phyloP scores from a whole-genome alignment of 2,888 invertebrate genomes.

The Tinea semifulvella region DNA sequence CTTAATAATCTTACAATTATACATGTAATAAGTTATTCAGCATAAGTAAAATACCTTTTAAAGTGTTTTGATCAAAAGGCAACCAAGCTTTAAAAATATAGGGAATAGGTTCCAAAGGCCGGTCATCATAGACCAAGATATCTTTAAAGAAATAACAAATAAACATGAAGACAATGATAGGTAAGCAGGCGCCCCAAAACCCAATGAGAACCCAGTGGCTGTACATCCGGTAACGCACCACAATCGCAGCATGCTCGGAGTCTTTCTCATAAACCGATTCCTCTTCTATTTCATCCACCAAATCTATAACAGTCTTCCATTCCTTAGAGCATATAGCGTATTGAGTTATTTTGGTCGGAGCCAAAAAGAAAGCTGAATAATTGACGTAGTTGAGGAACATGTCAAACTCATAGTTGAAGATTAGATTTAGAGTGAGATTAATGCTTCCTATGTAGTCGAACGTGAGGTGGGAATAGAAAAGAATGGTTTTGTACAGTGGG shows the following conservation, averaged over 20 bases:
- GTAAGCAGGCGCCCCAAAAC: conserved; percentile 5
- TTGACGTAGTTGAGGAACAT: conserved; percentile 4
- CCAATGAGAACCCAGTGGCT: not conserved
- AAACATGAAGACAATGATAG: not conserved
- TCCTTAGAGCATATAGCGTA: not conserved
- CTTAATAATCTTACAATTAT: too few species aligned
- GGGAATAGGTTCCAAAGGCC: not conserved
- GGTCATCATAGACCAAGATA: not conserved
- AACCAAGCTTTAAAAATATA: conserved; percentile 1
- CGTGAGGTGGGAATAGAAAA: not conserved
- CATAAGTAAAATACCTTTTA: too few species aligned
- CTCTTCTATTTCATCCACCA: not conserved
- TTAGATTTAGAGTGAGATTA: conserved; percentile 3
- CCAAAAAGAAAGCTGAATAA: conserved; percentile 5
- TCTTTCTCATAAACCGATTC: not conserved
- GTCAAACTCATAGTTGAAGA: not conserved
- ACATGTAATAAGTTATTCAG: too few species aligned
- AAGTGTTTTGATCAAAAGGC: conserved; percentile 7
- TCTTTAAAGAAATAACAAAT: conserved; percentile 4
- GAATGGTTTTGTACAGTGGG: not conserved
- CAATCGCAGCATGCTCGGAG: not conserved
- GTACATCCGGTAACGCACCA: not conserved
- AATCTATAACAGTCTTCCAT: not conserved
- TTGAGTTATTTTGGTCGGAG: not conserved
- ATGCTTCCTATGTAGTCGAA: not conserved